Evolutionary conservation across 1,140 invertebrate genomes (phyloP).

Genomic region (Oscheius sp.): DNA sequence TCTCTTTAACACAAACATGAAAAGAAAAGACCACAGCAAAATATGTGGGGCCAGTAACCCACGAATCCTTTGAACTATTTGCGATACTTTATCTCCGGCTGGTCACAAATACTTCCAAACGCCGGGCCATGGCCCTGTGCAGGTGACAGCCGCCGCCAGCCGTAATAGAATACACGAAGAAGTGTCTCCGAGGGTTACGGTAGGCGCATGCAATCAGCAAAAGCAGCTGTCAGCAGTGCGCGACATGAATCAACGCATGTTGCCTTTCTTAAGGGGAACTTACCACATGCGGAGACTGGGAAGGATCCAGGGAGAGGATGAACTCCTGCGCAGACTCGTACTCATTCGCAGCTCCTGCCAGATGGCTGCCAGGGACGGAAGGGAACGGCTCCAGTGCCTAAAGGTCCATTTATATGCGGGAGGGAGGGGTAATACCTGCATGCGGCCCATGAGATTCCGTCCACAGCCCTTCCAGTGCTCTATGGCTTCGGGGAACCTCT

Average conservation of each 20-base stretch:
- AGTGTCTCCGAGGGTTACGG: constrained; percentile 3
- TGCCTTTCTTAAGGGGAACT: not conserved
- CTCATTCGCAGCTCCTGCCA: constrained; percentile 15
- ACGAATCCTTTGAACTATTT: too few species aligned
- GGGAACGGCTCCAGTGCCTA: constrained; percentile 70
- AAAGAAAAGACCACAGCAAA: too few species aligned
- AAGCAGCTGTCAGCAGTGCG: not conserved
- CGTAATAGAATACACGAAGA: constrained; percentile 7
- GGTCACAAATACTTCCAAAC: too few species aligned
- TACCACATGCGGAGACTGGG: constrained; percentile 58
- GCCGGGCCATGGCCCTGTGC: not conserved
- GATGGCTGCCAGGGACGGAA: not conserved
- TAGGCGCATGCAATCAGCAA: not conserved
- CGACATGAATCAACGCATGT: not conserved
- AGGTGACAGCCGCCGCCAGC: not conserved
- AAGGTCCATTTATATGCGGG: not conserved
- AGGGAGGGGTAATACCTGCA: constrained; percentile 62
- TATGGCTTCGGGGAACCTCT: constrained; percentile 79
- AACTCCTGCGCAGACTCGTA: constrained; percentile 25
- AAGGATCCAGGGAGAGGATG: not conserved
- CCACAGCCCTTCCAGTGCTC: constrained; percentile 68
- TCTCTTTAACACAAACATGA: too few species aligned
- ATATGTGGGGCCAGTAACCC: too few species aligned
- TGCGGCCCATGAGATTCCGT: constrained; percentile 70
- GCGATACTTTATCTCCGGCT: too few species aligned